Evolutionary conservation across 2,113 vertebrate species (phyloP).

Genomic region (Gymnorhina tibicen): DNA sequence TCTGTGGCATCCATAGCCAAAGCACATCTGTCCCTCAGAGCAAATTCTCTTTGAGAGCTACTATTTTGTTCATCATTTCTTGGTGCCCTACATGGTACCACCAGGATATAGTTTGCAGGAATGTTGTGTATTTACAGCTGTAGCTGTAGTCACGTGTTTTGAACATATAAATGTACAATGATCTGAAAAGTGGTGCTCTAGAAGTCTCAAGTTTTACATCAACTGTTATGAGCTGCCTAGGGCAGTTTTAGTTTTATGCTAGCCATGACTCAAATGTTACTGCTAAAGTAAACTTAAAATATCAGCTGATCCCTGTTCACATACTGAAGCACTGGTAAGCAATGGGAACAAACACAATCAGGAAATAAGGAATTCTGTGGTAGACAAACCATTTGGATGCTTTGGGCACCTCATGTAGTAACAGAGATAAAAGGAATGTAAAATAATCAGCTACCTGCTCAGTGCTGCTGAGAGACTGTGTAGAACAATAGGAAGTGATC

Average conservation of each 20-base stretch:
- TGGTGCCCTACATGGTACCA: neutral
- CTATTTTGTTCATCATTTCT: neutral
- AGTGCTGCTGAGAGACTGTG: neutral
- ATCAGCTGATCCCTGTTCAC: neutral
- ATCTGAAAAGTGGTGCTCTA: neutral
- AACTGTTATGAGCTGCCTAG: neutral
- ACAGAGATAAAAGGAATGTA: neutral
- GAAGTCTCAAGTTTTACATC: neutral
- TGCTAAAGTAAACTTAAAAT: neutral
- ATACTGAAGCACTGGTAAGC: neutral
- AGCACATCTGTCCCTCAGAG: neutral
- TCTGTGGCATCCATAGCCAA: neutral
- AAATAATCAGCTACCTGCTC: neutral
- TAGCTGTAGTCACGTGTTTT: neutral
- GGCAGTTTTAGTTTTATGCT: neutral
- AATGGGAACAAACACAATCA: neutral
- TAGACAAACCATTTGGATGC: neutral
- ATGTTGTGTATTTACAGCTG: neutral
- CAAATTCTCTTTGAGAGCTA: neutral
- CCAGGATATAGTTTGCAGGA: neutral
- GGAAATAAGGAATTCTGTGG: neutral
- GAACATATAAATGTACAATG: neutral
- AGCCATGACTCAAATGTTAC: neutral
- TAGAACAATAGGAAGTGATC: neutral
- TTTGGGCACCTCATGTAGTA: neutral